A percentile compares a stretch with the other conserved stretches of the same genome.
These are phyloP conservation scores for Drosophila dunni DNA, from an alignment of 1,140 invertebrate species.

Conservation along the genomic window DNA sequence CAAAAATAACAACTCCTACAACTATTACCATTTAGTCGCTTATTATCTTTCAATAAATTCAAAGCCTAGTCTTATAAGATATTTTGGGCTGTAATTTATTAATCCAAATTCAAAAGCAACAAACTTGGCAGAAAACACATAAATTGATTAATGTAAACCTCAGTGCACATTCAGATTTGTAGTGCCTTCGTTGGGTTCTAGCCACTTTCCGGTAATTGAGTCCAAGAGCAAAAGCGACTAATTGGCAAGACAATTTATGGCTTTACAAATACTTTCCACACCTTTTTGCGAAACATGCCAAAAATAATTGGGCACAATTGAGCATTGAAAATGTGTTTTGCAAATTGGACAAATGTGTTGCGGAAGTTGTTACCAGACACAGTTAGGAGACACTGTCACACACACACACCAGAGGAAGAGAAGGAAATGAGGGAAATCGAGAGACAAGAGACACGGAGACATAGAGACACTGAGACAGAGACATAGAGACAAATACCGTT, in stretches of 20 bases:
- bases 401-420: neutral
- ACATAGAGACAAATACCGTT: constrained; percentile 46
- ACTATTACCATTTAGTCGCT: neutral
- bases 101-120: neutral
- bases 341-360: constrained; percentile 79
- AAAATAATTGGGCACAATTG: constrained; percentile 80
- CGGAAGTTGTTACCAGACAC: constrained; percentile 68
- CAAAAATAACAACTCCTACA: neutral
- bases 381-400: constrained; percentile 19
- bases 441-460: constrained; percentile 27
- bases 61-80: neutral
- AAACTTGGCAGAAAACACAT: neutral
- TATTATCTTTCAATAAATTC: neutral
- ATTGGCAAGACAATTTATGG: constrained; percentile 73
- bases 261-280: constrained; percentile 72
- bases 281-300: constrained; percentile 58
- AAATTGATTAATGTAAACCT: neutral
- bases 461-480: constrained; percentile 12
- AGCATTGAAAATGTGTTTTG: constrained; percentile 59
- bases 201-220: constrained; percentile 53
- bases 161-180: neutral
- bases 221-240: constrained; percentile 39
- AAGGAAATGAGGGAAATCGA: neutral
- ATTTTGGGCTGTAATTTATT: neutral
- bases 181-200: constrained; percentile 11